Conservation (phyloP, 2,888 invertebrate genomes). For the Carabus problematicus region DNA sequence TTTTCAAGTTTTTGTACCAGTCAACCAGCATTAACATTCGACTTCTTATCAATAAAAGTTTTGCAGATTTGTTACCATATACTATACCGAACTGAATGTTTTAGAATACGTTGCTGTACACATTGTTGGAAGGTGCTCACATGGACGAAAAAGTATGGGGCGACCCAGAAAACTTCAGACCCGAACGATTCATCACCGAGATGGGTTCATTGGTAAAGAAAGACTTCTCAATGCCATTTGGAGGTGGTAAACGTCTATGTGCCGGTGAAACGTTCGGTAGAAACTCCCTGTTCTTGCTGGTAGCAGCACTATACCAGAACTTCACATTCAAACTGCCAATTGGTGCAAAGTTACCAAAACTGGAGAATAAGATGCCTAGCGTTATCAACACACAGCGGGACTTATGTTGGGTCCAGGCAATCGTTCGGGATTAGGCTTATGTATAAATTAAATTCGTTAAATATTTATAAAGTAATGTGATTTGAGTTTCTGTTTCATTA, state of each 20-base stretch:
- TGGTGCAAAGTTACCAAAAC: conserved; percentile 61
- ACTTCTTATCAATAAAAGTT: no score
- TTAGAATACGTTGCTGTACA: conserved; percentile 63
- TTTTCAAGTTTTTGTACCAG: no score
- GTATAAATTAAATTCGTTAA: no score
- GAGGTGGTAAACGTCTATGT: conserved; percentile 72
- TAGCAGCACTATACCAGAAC: conserved; percentile 67
- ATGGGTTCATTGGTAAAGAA: conserved; percentile 62
- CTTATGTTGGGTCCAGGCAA: conserved; percentile 64
- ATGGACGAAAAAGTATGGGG: conserved; percentile 55
- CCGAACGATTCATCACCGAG: conserved; percentile 65
- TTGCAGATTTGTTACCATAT: background rate
- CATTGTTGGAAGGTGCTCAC: conserved; percentile 60
- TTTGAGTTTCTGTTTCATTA: no score
- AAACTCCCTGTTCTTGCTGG: conserved; percentile 67
- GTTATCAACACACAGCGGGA: conserved; percentile 65
- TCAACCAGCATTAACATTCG: no score
- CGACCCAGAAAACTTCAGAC: conserved; percentile 56
- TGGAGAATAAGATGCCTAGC: conserved; percentile 59
- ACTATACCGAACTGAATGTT: conserved; percentile 44
- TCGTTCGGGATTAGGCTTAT: no score
- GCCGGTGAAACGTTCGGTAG: conserved; percentile 74
- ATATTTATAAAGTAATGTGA: no score
- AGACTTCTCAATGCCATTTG: conserved; percentile 70
- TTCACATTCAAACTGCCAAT: conserved; percentile 66